Evolutionary conservation across 2,888 invertebrate species (phyloP).

Genomic region (Terebella lapidaria): DNA sequence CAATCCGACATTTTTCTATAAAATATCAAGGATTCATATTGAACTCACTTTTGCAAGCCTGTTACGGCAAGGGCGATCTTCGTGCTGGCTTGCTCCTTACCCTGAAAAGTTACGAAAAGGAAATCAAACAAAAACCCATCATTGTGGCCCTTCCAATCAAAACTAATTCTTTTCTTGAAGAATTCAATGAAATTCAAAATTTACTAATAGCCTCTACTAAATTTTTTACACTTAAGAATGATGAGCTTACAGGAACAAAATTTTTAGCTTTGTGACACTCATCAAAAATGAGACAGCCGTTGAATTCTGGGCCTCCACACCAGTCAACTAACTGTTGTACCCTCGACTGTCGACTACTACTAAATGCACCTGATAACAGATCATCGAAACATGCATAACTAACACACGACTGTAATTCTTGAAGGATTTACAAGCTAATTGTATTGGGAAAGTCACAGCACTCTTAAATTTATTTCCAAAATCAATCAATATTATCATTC

Average conservation of each 20-base stretch:
- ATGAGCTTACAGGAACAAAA: slow-evolving; percentile 46
- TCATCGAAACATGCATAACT: neutral
- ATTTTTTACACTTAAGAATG: too few species aligned
- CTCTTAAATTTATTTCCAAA: too few species aligned
- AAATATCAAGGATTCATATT: too few species aligned
- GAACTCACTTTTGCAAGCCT: slow-evolving; percentile 40
- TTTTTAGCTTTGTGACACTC: slow-evolving; percentile 53
- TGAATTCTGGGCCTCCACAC: slow-evolving; percentile 48
- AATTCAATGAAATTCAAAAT: too few species aligned
- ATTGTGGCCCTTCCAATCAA: too few species aligned
- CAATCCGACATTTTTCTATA: too few species aligned
- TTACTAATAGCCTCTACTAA: too few species aligned
- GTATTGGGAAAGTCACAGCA: too few species aligned
- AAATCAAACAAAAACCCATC: neutral
- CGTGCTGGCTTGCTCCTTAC: slow-evolving; percentile 47
- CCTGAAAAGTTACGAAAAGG: slow-evolving; percentile 26
- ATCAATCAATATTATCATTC: too few species aligned
- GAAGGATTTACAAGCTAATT: too few species aligned
- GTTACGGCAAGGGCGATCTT: slow-evolving; percentile 47
- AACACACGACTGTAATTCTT: too few species aligned
- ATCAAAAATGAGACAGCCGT: slow-evolving; percentile 50
- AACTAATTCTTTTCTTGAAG: too few species aligned
- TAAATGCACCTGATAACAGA: slow-evolving; percentile 19
- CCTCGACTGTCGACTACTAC: slow-evolving; percentile 29
- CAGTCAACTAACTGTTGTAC: slow-evolving; percentile 47